phyloP scores from a whole-genome alignment of 1,140 invertebrate species.

The Lanistes nyassanus region DNA sequence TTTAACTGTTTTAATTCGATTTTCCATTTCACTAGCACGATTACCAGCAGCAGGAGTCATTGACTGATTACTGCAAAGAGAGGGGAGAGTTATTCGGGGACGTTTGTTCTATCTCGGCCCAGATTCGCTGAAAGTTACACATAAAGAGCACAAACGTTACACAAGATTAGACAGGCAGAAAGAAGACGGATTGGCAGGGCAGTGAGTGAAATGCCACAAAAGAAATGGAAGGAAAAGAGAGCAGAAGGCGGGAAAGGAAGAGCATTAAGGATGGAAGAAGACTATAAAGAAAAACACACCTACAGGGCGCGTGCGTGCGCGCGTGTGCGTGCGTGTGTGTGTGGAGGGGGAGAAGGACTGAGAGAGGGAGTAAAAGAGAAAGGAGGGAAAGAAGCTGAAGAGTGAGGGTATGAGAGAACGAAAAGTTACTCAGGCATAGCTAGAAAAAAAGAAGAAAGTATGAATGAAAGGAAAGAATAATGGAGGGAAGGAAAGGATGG shows the following conservation, averaged over 20 bases:
- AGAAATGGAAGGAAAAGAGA: constrained; percentile 1
- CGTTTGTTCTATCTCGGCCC: too few species aligned
- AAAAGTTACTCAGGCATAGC: too few species aligned
- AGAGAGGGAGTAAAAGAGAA: not conserved
- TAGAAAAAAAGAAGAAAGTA: too few species aligned
- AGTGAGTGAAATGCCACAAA: not conserved
- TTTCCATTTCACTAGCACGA: too few species aligned
- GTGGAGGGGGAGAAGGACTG: not conserved
- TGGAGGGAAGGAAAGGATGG: too few species aligned
- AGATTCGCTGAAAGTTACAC: constrained; percentile 19
- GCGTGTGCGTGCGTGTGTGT: constrained; percentile 8
- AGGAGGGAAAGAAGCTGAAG: not conserved
- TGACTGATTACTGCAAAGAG: too few species aligned
- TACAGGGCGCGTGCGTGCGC: constrained; percentile 8
- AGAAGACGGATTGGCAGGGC: constrained; percentile 3
- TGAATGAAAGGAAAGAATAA: too few species aligned
- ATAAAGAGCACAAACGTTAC: constrained; percentile 1
- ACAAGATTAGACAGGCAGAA: constrained; percentile 12
- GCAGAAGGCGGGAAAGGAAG: not conserved
- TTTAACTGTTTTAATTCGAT: too few species aligned
- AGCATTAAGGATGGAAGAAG: not conserved
- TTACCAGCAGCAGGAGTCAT: too few species aligned
- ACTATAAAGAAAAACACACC: constrained; percentile 3
- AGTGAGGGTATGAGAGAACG: not conserved
- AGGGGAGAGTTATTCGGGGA: too few species aligned